These are phyloP conservation scores for Phoeniculus purpureus DNA, from an alignment of 2,797 vertebrate species.

Conservation along the genomic window DNA sequence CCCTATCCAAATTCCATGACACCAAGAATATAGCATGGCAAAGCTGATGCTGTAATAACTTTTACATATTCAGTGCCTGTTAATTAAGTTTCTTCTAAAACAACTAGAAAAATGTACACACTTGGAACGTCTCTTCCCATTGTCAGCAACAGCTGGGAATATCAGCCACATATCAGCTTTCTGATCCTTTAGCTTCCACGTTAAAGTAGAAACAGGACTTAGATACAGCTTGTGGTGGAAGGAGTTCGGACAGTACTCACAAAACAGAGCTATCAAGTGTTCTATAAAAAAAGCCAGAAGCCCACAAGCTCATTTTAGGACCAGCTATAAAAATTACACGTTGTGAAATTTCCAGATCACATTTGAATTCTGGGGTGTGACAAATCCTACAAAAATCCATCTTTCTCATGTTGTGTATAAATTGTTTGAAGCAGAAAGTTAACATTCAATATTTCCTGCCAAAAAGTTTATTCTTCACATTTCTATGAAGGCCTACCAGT, in stretches of 20 bases:
- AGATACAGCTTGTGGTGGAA: background rate
- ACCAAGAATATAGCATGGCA: background rate
- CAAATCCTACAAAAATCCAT: background rate
- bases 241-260: background rate
- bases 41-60: background rate
- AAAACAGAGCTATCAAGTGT: background rate
- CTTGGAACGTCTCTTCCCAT: background rate
- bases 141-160: background rate
- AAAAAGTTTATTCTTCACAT: background rate
- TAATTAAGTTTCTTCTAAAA: background rate
- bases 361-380: background rate
- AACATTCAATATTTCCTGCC: background rate
- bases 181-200: background rate
- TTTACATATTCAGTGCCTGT: background rate
- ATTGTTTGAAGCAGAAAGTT: background rate
- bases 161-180: background rate
- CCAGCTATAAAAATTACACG: background rate
- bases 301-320: background rate
- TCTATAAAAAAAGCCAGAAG: background rate
- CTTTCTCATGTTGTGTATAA: background rate
- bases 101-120: accelerated
- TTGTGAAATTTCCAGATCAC: background rate
- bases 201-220: background rate
- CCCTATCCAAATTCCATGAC: background rate
- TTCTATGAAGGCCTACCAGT: background rate